These are phyloP conservation scores for Phylloscopus trochilus DNA, from an alignment of 2,113 vertebrate species.

Conservation along the genomic window DNA sequence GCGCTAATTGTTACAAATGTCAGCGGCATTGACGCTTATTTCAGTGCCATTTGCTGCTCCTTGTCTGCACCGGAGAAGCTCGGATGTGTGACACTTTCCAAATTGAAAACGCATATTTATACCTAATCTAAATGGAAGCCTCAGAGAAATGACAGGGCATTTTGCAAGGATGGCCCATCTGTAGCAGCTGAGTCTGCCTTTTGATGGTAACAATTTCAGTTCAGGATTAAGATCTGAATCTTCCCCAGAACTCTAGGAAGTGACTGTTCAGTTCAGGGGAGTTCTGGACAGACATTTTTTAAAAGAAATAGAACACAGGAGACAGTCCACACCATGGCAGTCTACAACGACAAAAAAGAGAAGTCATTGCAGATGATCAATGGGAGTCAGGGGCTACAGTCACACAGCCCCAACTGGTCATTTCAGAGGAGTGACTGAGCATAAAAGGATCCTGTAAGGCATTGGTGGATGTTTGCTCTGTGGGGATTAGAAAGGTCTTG, in stretches of 20 bases:
- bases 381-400: background rate
- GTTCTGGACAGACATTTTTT: background rate
- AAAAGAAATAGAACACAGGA: background rate
- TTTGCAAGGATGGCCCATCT: background rate
- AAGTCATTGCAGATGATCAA: background rate
- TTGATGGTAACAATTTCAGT: background rate
- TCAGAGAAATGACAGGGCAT: background rate
- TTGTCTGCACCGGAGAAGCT: background rate
- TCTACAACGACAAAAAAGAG: too few relatives aligned
- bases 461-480: background rate
- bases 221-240: background rate
- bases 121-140: background rate
- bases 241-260: background rate
- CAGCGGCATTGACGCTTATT: background rate
- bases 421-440: background rate
- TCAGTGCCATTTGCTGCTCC: background rate
- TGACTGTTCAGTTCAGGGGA: background rate
- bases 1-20: background rate
- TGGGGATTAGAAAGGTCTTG: background rate
- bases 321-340: too few relatives aligned
- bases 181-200: background rate
- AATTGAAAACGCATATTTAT: background rate
- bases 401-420: background rate
- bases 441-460: background rate
- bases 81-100: background rate